Conservation (phyloP, 37 sponge, comb jelly and placozoan genomes). For the Eunapius fragilis region DNA sequence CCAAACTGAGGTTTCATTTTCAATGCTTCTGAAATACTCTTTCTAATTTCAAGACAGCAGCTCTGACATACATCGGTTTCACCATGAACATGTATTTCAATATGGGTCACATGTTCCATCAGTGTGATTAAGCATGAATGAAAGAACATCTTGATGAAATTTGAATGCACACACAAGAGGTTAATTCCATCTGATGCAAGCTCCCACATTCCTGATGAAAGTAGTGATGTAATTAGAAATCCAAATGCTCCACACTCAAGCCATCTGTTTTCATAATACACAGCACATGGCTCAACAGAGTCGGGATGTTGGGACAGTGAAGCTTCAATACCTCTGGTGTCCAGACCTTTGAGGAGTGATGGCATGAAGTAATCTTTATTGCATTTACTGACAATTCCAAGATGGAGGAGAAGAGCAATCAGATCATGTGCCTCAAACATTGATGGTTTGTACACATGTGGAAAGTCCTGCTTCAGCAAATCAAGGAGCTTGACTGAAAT, state of each 20-base stretch:
- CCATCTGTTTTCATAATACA: background rate
- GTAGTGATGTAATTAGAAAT: background rate
- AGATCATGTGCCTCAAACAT: background rate
- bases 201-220: background rate
- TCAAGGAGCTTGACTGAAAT: background rate
- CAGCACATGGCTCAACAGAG: background rate
- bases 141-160: background rate
- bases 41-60: background rate
- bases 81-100: constrained; percentile 5
- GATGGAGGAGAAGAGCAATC: background rate
- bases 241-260: background rate
- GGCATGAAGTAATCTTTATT: background rate
- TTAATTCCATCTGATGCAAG: background rate
- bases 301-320: background rate
- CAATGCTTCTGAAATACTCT: background rate
- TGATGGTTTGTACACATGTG: background rate
- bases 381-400: constrained; percentile 4
- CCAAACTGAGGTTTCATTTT: background rate
- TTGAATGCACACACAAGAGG: background rate
- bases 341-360: background rate
- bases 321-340: background rate
- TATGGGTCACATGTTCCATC: background rate
- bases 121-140: background rate
- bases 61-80: background rate
- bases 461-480: background rate